Percentiles rank a stretch among this genome's conserved stretches.
phyloP scores from a whole-genome alignment of 2,888 invertebrate genomes.

The Amaurobius ferox region DNA sequence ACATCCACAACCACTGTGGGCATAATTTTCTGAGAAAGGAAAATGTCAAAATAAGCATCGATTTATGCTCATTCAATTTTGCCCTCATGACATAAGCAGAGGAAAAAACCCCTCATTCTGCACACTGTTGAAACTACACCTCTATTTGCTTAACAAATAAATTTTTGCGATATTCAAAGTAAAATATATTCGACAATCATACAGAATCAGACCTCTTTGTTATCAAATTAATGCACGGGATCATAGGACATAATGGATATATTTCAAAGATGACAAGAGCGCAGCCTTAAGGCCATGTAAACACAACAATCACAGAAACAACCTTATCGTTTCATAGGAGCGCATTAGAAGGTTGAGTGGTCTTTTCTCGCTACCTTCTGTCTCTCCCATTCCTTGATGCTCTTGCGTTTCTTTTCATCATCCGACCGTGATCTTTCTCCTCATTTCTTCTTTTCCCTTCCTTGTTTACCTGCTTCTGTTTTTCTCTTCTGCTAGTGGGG shows the following conservation, averaged over 20 bases:
- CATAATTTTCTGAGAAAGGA: too few relatives aligned
- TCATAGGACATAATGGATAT: constrained; percentile 48
- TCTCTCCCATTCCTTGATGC: constrained; percentile 60
- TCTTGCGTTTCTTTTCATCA: constrained; percentile 68
- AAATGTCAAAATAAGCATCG: constrained; percentile 15
- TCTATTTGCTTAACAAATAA: constrained; percentile 68
- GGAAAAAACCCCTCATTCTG: constrained; percentile 24
- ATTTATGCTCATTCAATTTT: constrained; percentile 49
- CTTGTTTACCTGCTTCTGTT: constrained; percentile 16
- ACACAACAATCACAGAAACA: constrained; percentile 70
- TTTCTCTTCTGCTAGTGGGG: not conserved
- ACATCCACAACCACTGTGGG: too few relatives aligned
- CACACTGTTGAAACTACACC: constrained; percentile 49
- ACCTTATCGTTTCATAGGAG: constrained; percentile 56
- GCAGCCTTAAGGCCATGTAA: constrained; percentile 66
- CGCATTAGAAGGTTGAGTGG: constrained; percentile 67
- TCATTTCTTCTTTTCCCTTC: constrained; percentile 13
- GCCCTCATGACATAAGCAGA: constrained; percentile 19
- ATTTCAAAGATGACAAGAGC: constrained; percentile 30
- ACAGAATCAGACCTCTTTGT: constrained; percentile 15
- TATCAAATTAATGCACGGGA: constrained; percentile 13
- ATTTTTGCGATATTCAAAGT: constrained; percentile 18
- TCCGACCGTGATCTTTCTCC: constrained; percentile 22
- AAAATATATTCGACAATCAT: constrained; percentile 26
- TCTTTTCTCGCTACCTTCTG: constrained; percentile 57